These are phyloP conservation scores for Leucophora obtusa DNA, from an alignment of 2,888 invertebrate genomes.

Conservation along the genomic window DNA sequence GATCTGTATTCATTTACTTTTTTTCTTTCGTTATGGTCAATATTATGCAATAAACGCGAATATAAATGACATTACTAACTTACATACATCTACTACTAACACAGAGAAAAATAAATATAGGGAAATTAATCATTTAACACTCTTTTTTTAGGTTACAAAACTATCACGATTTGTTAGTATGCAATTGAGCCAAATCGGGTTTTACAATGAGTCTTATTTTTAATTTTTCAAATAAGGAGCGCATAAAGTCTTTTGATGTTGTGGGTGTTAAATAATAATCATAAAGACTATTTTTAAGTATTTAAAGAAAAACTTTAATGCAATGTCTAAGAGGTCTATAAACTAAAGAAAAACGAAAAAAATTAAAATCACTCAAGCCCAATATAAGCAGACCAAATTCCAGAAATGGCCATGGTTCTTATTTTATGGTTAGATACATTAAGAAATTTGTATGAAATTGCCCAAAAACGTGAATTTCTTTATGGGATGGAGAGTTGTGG, in stretches of 20 bases:
- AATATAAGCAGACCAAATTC: too few relatives aligned
- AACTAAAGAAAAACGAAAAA: too few relatives aligned
- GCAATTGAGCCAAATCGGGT: slow-evolving; percentile 23
- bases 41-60: slow-evolving; percentile 45
- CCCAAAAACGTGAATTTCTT: too few relatives aligned
- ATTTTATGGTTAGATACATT: too few relatives aligned
- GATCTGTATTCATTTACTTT: too few relatives aligned
- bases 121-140: slow-evolving; percentile 55
- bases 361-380: too few relatives aligned
- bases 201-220: not conserved
- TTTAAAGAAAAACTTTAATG: not conserved
- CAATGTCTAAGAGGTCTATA: too few relatives aligned
- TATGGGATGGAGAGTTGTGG: too few relatives aligned
- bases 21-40: slow-evolving; percentile 26
- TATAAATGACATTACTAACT: slow-evolving; percentile 16
- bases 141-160: slow-evolving; percentile 36
- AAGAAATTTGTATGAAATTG: too few relatives aligned
- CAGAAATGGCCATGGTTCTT: too few relatives aligned
- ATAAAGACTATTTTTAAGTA: slow-evolving; percentile 4
- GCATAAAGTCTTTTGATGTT: slow-evolving; percentile 14
- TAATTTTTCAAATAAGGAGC: not conserved
- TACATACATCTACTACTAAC: not conserved
- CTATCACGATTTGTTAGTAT: slow-evolving; percentile 52
- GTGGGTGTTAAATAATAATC: slow-evolving; percentile 35
- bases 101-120: slow-evolving; percentile 8